A percentile compares a stretch with the other conserved stretches of the same genome.
Conservation (phyloP, 2,113 vertebrate genomes). For the Abramis brama region DNA sequence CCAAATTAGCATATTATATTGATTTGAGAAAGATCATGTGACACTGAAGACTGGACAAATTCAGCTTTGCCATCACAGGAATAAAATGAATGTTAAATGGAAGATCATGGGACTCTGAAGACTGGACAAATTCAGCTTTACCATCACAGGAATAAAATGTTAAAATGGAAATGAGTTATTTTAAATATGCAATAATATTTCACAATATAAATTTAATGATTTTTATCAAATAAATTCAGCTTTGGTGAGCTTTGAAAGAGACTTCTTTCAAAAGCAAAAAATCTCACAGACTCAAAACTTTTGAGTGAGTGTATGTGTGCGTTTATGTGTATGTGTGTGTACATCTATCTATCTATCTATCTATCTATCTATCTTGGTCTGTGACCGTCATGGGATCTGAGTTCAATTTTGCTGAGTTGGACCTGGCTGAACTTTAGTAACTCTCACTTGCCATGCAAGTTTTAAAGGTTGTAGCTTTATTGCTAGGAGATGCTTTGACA, state of each 20-base stretch:
- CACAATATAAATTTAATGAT: background rate
- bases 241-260: background rate
- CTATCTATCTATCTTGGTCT: background rate
- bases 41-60: too few species aligned
- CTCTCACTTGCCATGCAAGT: background rate
- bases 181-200: background rate
- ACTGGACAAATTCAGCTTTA: too few species aligned
- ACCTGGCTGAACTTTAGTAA: background rate
- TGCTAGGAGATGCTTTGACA: background rate
- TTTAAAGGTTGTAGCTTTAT: background rate
- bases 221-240: background rate
- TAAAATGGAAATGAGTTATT: too few species aligned
- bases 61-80: too few species aligned
- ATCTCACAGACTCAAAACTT: background rate
- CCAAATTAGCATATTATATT: background rate
- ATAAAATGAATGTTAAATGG: too few species aligned
- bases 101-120: too few species aligned
- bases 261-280: background rate
- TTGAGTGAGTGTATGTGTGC: background rate
- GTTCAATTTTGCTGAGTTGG: conserved; percentile 6
- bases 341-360: too few species aligned
- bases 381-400: background rate
- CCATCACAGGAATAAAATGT: too few species aligned
- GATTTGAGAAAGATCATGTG: background rate
- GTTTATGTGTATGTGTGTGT: background rate